Percentiles rank a stretch among this genome's conserved stretches.
phyloP scores from a whole-genome alignment of 2,113 vertebrate genomes.

The Rhinolophus sinicus region DNA sequence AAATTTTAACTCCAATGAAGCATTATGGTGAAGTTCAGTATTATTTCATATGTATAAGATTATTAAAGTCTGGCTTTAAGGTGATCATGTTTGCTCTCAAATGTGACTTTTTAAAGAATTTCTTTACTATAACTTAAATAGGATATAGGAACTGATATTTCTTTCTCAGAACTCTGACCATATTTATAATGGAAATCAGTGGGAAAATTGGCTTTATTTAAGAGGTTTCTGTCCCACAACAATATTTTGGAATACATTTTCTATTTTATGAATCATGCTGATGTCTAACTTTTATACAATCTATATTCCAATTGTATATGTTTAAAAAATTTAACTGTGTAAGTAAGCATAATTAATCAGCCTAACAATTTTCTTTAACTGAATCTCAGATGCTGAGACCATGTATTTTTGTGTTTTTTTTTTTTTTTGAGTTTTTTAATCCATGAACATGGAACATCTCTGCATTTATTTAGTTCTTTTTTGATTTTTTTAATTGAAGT shows the following conservation, averaged over 20 bases:
- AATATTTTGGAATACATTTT: not conserved
- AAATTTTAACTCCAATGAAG: not conserved
- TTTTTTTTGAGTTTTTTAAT: too few relatives aligned
- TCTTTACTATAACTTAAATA: slow-evolving; percentile 29
- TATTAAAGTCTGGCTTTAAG: not conserved
- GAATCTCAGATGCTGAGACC: not conserved
- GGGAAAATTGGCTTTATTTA: not conserved
- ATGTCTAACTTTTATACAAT: not conserved
- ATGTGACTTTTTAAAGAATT: not conserved
- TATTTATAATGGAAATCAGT: slow-evolving; percentile 18
- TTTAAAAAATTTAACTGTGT: slow-evolving; percentile 4
- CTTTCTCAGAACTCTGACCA: slow-evolving; percentile 25
- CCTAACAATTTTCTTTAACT: slow-evolving; percentile 44
- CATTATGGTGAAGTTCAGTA: not conserved
- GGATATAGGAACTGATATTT: not conserved
- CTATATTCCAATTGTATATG: not conserved
- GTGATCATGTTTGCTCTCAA: not conserved
- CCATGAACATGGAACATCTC: too few relatives aligned
- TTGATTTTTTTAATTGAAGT: too few relatives aligned
- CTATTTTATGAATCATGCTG: slow-evolving; percentile 4
- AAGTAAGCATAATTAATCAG: slow-evolving; percentile 40
- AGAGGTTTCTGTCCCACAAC: not conserved
- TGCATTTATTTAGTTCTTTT: too few relatives aligned
- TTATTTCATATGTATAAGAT: not conserved
- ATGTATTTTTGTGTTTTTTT: not conserved